Conservation (phyloP, 2,797 vertebrate species). For the Macroramphosus scolopax region DNA sequence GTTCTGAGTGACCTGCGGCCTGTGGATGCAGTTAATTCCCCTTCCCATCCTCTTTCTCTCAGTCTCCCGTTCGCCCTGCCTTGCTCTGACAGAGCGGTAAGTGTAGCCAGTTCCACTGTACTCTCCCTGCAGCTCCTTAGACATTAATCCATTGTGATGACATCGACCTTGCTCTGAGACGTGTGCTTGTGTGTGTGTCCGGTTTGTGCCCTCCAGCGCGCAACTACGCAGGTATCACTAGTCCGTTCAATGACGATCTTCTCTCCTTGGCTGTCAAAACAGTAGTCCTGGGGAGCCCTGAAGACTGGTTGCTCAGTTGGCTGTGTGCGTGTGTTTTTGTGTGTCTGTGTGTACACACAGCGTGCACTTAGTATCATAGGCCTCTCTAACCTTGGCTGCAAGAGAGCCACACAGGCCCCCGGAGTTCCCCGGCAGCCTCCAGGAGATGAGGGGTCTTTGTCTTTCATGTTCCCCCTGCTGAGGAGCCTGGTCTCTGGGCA, state of each 20-base stretch:
- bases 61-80: constrained; percentile 57
- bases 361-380: constrained; percentile 53
- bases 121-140: constrained; percentile 79
- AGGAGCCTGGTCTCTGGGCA: constrained; percentile 70
- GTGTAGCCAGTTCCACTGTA: constrained; percentile 76
- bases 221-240: constrained; percentile 77
- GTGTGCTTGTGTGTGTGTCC: constrained; percentile 54
- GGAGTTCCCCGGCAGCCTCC: constrained; percentile 61
- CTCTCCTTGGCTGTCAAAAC: constrained; percentile 80
- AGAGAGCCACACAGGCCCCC: constrained; percentile 66
- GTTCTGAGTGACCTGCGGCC: constrained; percentile 61
- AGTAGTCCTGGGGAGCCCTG: constrained; percentile 72
- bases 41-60: constrained; percentile 52
- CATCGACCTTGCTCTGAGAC: constrained; percentile 83
- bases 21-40: constrained; percentile 60
- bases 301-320: constrained; percentile 76
- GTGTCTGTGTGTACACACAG: constrained; percentile 13
- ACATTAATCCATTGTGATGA: constrained; percentile 84
- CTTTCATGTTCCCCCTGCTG: constrained; percentile 64
- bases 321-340: constrained; percentile 29
- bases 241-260: constrained; percentile 79
- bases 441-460: constrained; percentile 69
- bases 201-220: constrained; percentile 64
- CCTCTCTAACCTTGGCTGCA: constrained; percentile 74
- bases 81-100: constrained; percentile 76